phyloP scores from a whole-genome alignment of 2,797 vertebrate genomes.

The Microchirus variegatus region DNA sequence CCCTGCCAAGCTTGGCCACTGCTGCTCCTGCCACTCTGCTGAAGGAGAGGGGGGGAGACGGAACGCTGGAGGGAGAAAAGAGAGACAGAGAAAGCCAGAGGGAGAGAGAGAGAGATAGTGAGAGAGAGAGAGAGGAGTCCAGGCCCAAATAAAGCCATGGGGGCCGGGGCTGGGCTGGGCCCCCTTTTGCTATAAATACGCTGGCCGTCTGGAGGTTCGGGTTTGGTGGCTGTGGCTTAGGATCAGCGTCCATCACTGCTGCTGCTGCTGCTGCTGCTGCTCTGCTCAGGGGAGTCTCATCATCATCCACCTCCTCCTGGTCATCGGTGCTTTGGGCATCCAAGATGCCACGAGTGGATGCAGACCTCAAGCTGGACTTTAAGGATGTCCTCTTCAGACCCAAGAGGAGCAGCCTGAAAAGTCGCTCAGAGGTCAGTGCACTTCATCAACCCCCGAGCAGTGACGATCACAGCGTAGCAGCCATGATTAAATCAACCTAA shows the following conservation, averaged over 20 bases:
- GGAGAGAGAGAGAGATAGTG: slow-evolving; percentile 25
- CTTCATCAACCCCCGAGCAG: slow-evolving; percentile 1
- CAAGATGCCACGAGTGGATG: slow-evolving; percentile 93
- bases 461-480: no score
- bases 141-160: slow-evolving; percentile 90
- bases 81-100: slow-evolving; percentile 28
- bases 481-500: no score
- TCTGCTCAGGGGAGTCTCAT: slow-evolving; percentile 69
- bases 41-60: slow-evolving; percentile 50
- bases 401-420: slow-evolving; percentile 97
- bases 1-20: slow-evolving; percentile 53
- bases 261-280: slow-evolving; percentile 30
- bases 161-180: slow-evolving; percentile 69
- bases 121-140: slow-evolving; percentile 52
- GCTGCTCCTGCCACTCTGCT: slow-evolving; percentile 76
- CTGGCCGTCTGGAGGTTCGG: slow-evolving; percentile 78
- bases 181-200: slow-evolving; percentile 85
- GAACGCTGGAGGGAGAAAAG: slow-evolving; percentile 43
- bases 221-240: slow-evolving; percentile 84
- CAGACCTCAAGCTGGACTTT: slow-evolving; percentile 97
- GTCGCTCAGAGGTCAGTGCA: slow-evolving; percentile 91
- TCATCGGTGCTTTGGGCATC: slow-evolving; percentile 40
- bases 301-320: slow-evolving; percentile 48
- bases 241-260: slow-evolving; percentile 57
- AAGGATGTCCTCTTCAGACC: slow-evolving; percentile 97